Base-by-base conservation (phyloP, 2,113 vertebrate genomes). In the Bos indicus region DNA sequence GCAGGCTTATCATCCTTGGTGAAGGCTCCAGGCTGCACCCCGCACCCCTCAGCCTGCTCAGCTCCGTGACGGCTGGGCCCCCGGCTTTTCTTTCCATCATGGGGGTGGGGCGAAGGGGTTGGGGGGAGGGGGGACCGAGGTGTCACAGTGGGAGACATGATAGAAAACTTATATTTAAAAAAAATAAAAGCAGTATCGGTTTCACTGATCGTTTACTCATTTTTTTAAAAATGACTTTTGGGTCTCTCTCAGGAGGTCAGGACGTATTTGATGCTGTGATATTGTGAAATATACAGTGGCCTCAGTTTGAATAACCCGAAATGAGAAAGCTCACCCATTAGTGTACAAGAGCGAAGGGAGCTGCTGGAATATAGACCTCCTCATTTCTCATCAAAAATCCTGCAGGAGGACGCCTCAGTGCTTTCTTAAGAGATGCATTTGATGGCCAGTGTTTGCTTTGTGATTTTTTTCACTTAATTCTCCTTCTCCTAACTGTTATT, bases 1-100 rank as follows among this genome's bases (percentile, higher is more conserved):
- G 98, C 99, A 99, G 99, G 99, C 99, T 99, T 99, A 99, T 99
- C 99, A 99, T 99, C 99, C 99, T 99, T 99, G 99, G 99, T 98
- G 98, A 99, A 99, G 99, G 98, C 99, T 99, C 98, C 98, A 99
- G 99, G 99, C 99, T 98, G 99, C 98, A 98, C 98, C 99, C 99
- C 86, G 97, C 98, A 99, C 98, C 98, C 98, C 99, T 99, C 99
- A 98, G 98, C 98, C 99, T 99, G 98, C 98, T 99, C 98, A 98
- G 97, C 90, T 96, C 99, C 98, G 98, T 98, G 99, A 99, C 98
- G 98, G 98, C 98, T 98, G 98, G 99, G 98, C 98, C 98, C 97
- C 97, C 88, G 98, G 98, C 98, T 99, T 99, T 98, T 97, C 98
- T 99, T 98, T 97, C 98, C 96, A 98, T 92, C 93, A 28, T 19